Evolutionary conservation across 2,113 vertebrate species (phyloP), one percentile per base, ranked within the genome.

Genomic region (Catharus minimus): DNA sequence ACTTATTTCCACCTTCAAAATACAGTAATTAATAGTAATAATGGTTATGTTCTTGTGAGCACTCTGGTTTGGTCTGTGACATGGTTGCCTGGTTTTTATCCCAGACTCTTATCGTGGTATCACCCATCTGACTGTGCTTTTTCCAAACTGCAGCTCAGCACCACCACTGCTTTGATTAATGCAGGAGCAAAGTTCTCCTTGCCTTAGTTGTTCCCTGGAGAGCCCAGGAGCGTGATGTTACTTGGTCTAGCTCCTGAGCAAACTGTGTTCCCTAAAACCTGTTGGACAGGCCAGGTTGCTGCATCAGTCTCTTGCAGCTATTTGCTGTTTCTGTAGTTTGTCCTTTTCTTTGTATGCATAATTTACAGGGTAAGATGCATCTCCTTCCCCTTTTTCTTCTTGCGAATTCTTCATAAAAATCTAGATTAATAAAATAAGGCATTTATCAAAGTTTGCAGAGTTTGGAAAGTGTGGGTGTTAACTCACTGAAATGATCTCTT

Each of bases 11-110:
- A 38, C 22, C 26, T n/a, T 23, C 47, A 62, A n/a, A 71, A 32
- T n/a, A 21, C 20, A n/a, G 26, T 46, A 21, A 8, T 72, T 66
- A 77, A 19, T 41, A 47, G 11, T 8, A 66, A 10, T 46, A 50
- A 10, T n/a, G 14, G 21, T 22, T 91, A 7, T 88, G 39, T 64
- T 89, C 47, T 74, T 0, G 0, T 39, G 41, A 69, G 36, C 39
- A 2, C 39, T 65, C 30, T 87, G 32, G 3, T 82, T 69, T 74
- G 22, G 27, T 33, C 32, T 67, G 39, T 85, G 88, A 26, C 0
- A 0, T 43, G 43, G 23, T 36, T 0, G 0, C 3, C 66, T 72
- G 43, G 7, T 28, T 91, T 82, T 89, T 52, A 36, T 79, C 24
- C 5, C n/a, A 65, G 65, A 39, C 30, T 74, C 17, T 82, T 71